Evolutionary conservation across 2,113 vertebrate genomes (phyloP).

Genomic region (Jaculus jaculus): DNA sequence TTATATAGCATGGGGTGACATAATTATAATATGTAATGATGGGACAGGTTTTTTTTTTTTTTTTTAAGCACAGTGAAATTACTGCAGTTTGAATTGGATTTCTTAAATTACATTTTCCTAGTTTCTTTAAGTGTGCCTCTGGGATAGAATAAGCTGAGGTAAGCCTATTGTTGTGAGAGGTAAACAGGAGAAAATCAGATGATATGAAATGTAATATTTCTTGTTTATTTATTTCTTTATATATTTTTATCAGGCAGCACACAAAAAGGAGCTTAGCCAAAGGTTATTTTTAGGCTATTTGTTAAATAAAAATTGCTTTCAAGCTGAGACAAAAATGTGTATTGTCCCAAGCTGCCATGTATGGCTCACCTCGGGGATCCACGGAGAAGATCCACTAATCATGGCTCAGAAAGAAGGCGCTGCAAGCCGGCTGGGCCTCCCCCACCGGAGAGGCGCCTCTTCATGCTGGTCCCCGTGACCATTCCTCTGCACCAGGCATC

Average conservation of each 20-base stretch:
- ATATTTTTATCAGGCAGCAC: not conserved
- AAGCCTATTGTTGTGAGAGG: conserved; percentile 21
- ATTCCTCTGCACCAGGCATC: not conserved
- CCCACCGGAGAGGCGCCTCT: not conserved
- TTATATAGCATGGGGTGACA: conserved; percentile 71
- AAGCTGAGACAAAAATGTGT: not conserved
- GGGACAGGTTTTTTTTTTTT: conserved; percentile 50
- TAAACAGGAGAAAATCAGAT: conserved; percentile 27
- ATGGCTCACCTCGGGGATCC: not conserved
- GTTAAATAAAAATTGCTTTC: conserved; percentile 54
- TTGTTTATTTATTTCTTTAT: conserved; percentile 29
- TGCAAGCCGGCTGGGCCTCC: too few species aligned
- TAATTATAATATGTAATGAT: conserved; percentile 71
- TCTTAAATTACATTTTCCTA: conserved; percentile 60
- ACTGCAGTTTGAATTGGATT: conserved; percentile 34
- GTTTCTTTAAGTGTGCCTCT: conserved; percentile 20
- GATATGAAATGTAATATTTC: not conserved
- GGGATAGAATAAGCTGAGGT: conserved; percentile 28
- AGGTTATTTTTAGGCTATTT: conserved; percentile 39
- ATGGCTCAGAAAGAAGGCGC: not conserved
- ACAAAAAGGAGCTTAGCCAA: conserved; percentile 1
- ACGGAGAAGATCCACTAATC: not conserved
- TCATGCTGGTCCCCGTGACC: not conserved
- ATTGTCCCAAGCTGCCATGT: not conserved
- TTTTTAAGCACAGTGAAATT: conserved; percentile 53